phyloP scores from a whole-genome alignment of 1,140 invertebrate species.

The Papilio helenus region DNA sequence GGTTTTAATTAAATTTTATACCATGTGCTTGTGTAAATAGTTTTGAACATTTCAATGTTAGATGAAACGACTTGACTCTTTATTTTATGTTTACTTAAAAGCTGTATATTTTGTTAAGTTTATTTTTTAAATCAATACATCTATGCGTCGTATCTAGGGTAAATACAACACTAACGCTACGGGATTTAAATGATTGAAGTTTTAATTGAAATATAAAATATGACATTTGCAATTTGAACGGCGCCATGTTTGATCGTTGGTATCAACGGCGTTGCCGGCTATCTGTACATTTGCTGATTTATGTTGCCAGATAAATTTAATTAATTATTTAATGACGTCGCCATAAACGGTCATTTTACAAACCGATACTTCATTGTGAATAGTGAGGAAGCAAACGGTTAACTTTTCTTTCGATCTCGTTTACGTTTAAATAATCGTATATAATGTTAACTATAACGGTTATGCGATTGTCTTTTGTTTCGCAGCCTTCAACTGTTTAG shows the following conservation, averaged over 20 bases:
- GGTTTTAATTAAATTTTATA: neutral
- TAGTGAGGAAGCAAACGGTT: neutral
- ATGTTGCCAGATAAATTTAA: conserved; percentile 47
- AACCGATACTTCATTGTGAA: conserved; percentile 25
- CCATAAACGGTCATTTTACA: conserved; percentile 37
- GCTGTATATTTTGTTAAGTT: no score
- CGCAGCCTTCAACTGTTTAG: no score
- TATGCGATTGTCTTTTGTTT: no score
- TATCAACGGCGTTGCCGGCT: conserved; percentile 8
- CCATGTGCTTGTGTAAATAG: neutral
- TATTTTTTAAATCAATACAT: no score
- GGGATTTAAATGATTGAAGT: conserved; percentile 27
- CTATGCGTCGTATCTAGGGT: no score
- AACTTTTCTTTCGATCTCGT: neutral
- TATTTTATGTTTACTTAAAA: neutral
- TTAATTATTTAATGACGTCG: conserved; percentile 49
- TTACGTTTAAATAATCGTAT: neutral
- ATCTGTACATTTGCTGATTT: conserved; percentile 45
- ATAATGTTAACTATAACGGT: neutral
- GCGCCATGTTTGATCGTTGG: conserved; percentile 27
- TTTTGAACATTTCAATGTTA: neutral
- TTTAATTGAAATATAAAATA: conserved; percentile 36
- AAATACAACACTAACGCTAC: conserved; percentile 7
- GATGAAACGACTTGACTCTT: neutral
- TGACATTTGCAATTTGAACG: conserved; percentile 44